Evolutionary conservation across 2,113 vertebrate genomes (phyloP), one percentile per base, ranked within the genome.

Genomic region (Campylorhamphus procurvoides): DNA sequence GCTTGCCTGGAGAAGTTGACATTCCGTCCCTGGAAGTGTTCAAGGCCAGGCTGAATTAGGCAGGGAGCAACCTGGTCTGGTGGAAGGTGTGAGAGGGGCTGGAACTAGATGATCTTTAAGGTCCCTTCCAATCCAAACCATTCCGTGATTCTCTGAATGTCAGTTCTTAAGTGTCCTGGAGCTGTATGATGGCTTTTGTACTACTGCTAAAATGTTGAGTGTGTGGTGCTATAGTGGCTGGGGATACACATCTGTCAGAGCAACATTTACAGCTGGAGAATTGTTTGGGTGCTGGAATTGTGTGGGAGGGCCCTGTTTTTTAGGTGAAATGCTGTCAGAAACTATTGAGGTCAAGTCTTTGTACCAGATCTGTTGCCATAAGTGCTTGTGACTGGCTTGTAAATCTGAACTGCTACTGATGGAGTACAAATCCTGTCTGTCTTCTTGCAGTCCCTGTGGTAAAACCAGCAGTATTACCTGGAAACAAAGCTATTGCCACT

Each of bases 381-480:
- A 37, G 23, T 74, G 9, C 9, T 14, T 23, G 2, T 16, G 47
- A 25, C 59, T 80, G 52, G 29, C 60, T 85, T 81, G 62, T 85
- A 50, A 23, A 6, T 90, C 39, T 87, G 56, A 59, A 10, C 35
- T 72, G 12, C 23, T 5, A 7, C 0, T 44, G 56, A 44, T 39
- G n/a, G n/a, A 74, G 29, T 78, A 89, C 72, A 58, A 90, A 88
- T 82, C 46, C 75, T 85, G n/a, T 91, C 74, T 92, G 12, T 95
- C 42, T 69, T 56, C 83, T 80, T 89, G 58, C 97, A 99, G 99
- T 98, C 97, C 98, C 99, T 46, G 97, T 98, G 93, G 98, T 98
- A 95, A 99, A 98, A 94, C 98, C 98, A 60, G 96, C 98, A 37
- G 97, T 99, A 91, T 85, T 98, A 96, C 97, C 98, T 46, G 98